Conservation (phyloP, 1,140 invertebrate genomes). For the Cydia amplana region DNA sequence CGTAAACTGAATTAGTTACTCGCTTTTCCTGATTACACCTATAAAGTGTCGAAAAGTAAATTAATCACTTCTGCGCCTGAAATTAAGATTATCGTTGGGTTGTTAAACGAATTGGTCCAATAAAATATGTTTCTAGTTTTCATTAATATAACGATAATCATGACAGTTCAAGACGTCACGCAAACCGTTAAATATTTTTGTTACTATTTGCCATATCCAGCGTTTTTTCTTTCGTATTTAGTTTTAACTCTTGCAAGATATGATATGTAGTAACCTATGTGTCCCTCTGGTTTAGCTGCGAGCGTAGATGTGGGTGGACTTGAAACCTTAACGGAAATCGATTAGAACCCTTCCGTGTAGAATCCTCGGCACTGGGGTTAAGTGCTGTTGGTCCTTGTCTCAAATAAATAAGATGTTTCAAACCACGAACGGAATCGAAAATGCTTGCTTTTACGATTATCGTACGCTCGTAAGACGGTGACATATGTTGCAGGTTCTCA, state of each 20-base stretch:
- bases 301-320: conserved; percentile 60
- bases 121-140: too few relatives aligned
- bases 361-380: conserved; percentile 63
- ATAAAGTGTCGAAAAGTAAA: not conserved
- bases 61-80: conserved; percentile 18
- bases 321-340: conserved; percentile 61
- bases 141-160: too few relatives aligned
- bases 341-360: conserved; percentile 57
- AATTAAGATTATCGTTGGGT: too few relatives aligned
- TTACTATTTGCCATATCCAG: too few relatives aligned
- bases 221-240: too few relatives aligned
- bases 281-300: conserved; percentile 37
- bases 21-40: not conserved
- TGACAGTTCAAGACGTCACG: too few relatives aligned
- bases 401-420: conserved; percentile 61
- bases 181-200: too few relatives aligned
- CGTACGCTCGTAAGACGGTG: conserved; percentile 2
- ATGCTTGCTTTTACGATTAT: conserved; percentile 12
- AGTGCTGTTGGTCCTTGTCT: conserved; percentile 51
- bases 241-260: not conserved
- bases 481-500: not conserved
- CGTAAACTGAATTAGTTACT: conserved; percentile 40
- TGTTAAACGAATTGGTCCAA: too few relatives aligned
- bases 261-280: conserved; percentile 33
- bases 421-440: conserved; percentile 10